phyloP scores from a whole-genome alignment of 2,797 vertebrate species.

The Acanthornis magna region DNA sequence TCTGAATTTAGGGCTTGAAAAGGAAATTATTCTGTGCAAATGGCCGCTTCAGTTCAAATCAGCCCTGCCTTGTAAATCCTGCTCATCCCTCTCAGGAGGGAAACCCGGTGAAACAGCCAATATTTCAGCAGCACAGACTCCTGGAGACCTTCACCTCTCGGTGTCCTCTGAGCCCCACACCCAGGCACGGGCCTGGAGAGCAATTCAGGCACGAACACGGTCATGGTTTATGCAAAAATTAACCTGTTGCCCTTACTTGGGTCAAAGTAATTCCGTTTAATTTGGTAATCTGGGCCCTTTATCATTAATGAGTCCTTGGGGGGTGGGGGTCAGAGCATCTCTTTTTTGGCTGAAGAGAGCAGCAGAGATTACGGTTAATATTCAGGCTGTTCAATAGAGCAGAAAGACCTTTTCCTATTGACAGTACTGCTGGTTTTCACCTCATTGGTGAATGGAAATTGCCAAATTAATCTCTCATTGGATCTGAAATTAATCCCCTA shows the following conservation, averaged over 20 bases:
- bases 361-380: slow-evolving; percentile 37
- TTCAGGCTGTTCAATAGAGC: slow-evolving; percentile 29
- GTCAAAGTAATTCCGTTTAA: slow-evolving; percentile 37
- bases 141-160: slow-evolving; percentile 23
- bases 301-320: slow-evolving; percentile 35
- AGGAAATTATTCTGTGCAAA: slow-evolving; percentile 26
- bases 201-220: neutral
- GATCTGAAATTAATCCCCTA: slow-evolving; percentile 22
- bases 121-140: slow-evolving; percentile 36
- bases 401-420: slow-evolving; percentile 8
- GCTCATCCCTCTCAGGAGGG: neutral
- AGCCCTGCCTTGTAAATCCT: slow-evolving; percentile 48
- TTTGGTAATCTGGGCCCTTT: slow-evolving; percentile 38
- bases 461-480: slow-evolving; percentile 48
- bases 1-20: slow-evolving; percentile 25
- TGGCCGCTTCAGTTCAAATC: slow-evolving; percentile 7
- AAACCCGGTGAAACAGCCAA: neutral
- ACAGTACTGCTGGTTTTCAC: slow-evolving; percentile 17
- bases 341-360: slow-evolving; percentile 11
- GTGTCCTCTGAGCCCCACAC: neutral
- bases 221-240: slow-evolving; percentile 32
- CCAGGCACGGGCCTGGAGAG: neutral
- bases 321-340: neutral
- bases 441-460: neutral
- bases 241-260: slow-evolving; percentile 41